Conservation (phyloP, 2,888 invertebrate species). For the Drosophila infuscata region DNA sequence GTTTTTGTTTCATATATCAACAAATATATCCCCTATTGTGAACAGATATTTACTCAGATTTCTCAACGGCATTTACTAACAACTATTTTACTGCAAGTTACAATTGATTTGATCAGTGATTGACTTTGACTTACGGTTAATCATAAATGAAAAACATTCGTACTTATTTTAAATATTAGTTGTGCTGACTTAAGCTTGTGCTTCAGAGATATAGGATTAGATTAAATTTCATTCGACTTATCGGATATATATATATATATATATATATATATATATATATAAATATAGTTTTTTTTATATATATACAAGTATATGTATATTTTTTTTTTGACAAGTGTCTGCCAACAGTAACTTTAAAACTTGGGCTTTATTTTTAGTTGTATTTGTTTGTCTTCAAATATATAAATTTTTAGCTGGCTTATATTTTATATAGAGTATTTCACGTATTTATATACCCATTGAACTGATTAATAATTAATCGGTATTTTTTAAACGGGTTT, state of each 20-base stretch:
- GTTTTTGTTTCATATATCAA: neutral
- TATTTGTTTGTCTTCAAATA: neutral
- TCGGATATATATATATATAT: too few relatives aligned
- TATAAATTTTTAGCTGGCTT: neutral
- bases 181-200: conserved; percentile 23
- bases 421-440: neutral
- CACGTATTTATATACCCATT: neutral
- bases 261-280: neutral
- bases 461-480: neutral
- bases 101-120: conserved; percentile 54
- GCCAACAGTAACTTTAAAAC: conserved; percentile 4
- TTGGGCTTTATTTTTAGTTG: neutral
- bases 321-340: neutral
- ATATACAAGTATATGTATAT: neutral
- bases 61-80: conserved; percentile 36
- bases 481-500: neutral
- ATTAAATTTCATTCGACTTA: conserved; percentile 6
- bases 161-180: conserved; percentile 3
- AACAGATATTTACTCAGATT: neutral
- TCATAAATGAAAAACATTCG: neutral
- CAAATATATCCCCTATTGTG: neutral
- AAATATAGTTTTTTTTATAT: neutral
- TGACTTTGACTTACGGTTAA: conserved; percentile 40
- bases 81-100: conserved; percentile 30
- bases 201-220: conserved; percentile 10